phyloP scores from a whole-genome alignment of 1,140 invertebrate genomes.

The Euura lappo region DNA sequence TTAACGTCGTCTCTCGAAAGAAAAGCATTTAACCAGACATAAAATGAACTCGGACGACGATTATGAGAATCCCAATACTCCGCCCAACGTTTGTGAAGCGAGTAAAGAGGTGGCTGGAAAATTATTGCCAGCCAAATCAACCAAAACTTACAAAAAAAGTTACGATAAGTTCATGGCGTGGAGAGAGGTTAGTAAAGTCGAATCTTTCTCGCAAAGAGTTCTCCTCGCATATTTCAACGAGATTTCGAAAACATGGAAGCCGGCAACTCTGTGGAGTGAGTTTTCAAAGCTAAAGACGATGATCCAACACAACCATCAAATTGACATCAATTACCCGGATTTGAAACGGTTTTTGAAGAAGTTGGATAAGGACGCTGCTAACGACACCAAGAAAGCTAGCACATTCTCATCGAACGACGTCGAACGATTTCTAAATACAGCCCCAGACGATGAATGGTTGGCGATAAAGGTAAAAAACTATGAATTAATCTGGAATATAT shows the following conservation, averaged over 20 bases:
- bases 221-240: slow-evolving; percentile 17
- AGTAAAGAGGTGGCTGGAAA: slow-evolving; percentile 7
- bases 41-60: neutral
- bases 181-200: slow-evolving; percentile 9
- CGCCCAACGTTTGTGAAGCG: neutral
- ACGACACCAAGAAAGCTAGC: slow-evolving; percentile 8
- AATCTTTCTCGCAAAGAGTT: slow-evolving; percentile 8
- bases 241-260: slow-evolving; percentile 12
- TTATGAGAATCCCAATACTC: neutral
- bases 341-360: slow-evolving; percentile 14
- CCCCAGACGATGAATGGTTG: slow-evolving; percentile 14
- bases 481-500: neutral
- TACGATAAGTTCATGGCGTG: slow-evolving; percentile 14
- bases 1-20: neutral
- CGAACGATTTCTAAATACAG: slow-evolving; percentile 15
- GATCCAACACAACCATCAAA: slow-evolving; percentile 16
- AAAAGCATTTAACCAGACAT: neutral
- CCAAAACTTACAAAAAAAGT: neutral
- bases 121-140: slow-evolving; percentile 15
- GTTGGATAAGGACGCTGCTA: slow-evolving; percentile 2
- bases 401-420: slow-evolving; percentile 10
- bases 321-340: slow-evolving; percentile 10
- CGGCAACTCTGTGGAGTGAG: slow-evolving; percentile 16
- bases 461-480: slow-evolving; percentile 14
- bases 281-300: slow-evolving; percentile 17